A percentile compares a stretch with the other conserved stretches of the same genome.
Evolutionary conservation across 2,888 invertebrate species (phyloP).

Genomic region (Rhodophaea formosa): DNA sequence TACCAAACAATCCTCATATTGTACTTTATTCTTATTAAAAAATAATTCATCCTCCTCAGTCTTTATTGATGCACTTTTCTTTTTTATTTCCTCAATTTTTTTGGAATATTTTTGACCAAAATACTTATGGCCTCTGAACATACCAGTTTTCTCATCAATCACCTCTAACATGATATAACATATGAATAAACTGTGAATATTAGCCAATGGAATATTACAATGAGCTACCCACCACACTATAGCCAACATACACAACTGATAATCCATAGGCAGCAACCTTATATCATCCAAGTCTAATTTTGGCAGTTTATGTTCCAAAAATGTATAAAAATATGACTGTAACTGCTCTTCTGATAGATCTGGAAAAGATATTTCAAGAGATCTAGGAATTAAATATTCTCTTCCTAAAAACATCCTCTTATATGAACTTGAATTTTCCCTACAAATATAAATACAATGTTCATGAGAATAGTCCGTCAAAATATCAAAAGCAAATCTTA

Average conservation of each 20-base stretch:
- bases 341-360: conserved; percentile 51
- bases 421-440: conserved; percentile 55
- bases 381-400: conserved; percentile 46
- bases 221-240: conserved; percentile 82
- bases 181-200: conserved; percentile 81
- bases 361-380: conserved; percentile 42
- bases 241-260: conserved; percentile 81
- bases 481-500: conserved; percentile 81
- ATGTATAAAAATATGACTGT: conserved; percentile 64
- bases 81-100: conserved; percentile 56
- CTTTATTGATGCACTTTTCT: conserved; percentile 24
- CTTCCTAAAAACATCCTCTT: conserved; percentile 48
- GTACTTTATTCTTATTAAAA: conserved; percentile 74
- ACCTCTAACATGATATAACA: conserved; percentile 80
- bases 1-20: conserved; percentile 79
- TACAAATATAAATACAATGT: conserved; percentile 58
- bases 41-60: conserved; percentile 44
- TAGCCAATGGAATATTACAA: conserved; percentile 61
- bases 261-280: conserved; percentile 74
- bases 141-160: conserved; percentile 81
- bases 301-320: conserved; percentile 68
- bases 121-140: conserved; percentile 66
- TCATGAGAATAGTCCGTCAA: conserved; percentile 62
- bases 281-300: conserved; percentile 55
- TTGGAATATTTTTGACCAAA: conserved; percentile 72